Conservation (phyloP, 2,797 vertebrate genomes). For the Tolypeutes matacus region DNA sequence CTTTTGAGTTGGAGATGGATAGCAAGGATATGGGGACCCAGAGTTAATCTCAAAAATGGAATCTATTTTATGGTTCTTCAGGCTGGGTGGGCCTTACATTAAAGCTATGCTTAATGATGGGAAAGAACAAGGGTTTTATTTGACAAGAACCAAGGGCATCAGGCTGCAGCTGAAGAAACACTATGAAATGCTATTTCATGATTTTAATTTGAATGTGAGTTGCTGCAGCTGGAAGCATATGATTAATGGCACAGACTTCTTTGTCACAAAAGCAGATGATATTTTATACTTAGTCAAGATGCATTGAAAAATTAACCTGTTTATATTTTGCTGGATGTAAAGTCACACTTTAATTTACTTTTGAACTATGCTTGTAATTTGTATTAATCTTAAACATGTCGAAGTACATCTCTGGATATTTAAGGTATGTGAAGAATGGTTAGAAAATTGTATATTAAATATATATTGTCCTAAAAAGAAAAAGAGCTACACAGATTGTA, state of each 20-base stretch:
- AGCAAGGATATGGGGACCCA: not conserved
- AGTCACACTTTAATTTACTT: slow-evolving; percentile 49
- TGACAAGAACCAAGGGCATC: not conserved
- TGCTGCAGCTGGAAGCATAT: slow-evolving; percentile 65
- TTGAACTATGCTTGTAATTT: slow-evolving; percentile 12
- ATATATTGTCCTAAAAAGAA: not conserved
- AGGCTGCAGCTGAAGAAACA: not conserved
- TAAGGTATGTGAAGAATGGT: not conserved
- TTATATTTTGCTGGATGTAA: slow-evolving; percentile 6
- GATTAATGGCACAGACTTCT: slow-evolving; percentile 66
- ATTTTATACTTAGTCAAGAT: slow-evolving; percentile 59
- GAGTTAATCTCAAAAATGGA: not conserved
- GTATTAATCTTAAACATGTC: not conserved
- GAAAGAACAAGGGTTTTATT: not conserved
- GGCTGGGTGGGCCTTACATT: not conserved
- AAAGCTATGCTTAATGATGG: not conserved
- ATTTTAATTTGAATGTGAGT: slow-evolving; percentile 77
- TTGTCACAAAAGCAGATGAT: slow-evolving; percentile 64
- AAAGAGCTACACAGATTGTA: not conserved
- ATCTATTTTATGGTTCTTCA: not conserved
- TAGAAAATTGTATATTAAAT: not conserved
- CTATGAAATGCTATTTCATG: slow-evolving; percentile 58
- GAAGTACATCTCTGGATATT: not conserved
- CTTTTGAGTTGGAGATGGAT: not conserved
- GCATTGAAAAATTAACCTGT: slow-evolving; percentile 45